Percentiles rank a stretch among this genome's conserved stretches.
Evolutionary conservation across 2,113 vertebrate genomes (phyloP).

Genomic region (Platysteira castanea): DNA sequence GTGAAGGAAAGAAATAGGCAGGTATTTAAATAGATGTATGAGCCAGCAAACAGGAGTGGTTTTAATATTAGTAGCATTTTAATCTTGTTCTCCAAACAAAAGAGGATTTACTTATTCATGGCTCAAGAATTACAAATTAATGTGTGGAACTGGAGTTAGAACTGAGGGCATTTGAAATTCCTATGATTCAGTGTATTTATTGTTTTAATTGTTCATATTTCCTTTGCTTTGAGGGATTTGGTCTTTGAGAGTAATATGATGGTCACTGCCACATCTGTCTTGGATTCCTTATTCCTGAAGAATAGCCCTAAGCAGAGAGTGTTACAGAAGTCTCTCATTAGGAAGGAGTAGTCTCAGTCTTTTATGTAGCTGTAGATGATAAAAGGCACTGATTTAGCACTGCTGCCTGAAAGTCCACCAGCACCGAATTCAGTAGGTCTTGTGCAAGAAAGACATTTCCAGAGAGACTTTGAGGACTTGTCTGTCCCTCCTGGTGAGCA

Average conservation of each 20-base stretch:
- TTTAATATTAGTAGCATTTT: conserved; percentile 12
- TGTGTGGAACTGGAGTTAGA: not conserved
- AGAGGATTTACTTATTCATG: not conserved
- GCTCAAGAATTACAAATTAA: not conserved
- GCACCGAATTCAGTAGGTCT: not conserved
- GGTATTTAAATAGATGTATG: not conserved
- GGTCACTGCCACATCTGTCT: conserved; percentile 50
- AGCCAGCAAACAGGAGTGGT: not conserved
- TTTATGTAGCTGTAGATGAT: not conserved
- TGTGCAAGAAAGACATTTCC: not conserved
- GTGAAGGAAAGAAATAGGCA: not conserved
- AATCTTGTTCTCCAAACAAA: not conserved
- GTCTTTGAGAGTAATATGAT: conserved; percentile 24
- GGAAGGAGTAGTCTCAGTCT: not conserved
- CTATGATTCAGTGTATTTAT: conserved; percentile 14
- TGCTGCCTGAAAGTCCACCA: not conserved
- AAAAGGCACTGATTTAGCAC: not conserved
- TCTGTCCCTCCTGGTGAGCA: not conserved
- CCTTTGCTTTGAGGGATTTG: conserved; percentile 39
- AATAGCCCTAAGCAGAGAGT: conserved; percentile 17
- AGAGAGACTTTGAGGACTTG: not conserved
- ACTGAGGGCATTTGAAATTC: not conserved
- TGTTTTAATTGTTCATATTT: conserved; percentile 55
- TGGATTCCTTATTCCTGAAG: conserved; percentile 24
- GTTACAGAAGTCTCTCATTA: conserved; percentile 35